phyloP scores from a whole-genome alignment of 2,797 vertebrate genomes.

The Chelon auratus region DNA sequence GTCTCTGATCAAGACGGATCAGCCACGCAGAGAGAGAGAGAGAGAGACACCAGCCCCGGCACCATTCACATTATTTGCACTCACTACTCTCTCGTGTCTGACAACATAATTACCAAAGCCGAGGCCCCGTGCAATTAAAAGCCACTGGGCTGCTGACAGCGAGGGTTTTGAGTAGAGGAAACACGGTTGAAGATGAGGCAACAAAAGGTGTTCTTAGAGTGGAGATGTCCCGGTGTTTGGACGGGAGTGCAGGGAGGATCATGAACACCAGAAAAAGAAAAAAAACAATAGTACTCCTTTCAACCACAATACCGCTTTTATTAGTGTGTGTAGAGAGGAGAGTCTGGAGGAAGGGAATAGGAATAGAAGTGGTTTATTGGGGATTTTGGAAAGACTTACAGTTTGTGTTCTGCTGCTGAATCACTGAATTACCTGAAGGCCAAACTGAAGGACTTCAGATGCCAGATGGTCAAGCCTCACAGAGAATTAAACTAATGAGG shows the following conservation, averaged over 20 bases:
- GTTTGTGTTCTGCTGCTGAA: neutral
- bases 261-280: neutral
- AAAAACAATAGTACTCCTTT: too few relatives aligned
- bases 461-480: slow-evolving; percentile 23
- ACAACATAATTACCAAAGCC: slow-evolving; percentile 79
- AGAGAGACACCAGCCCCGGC: slow-evolving; percentile 18
- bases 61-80: slow-evolving; percentile 61
- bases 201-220: slow-evolving; percentile 32
- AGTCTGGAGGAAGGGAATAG: neutral
- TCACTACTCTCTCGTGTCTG: slow-evolving; percentile 54
- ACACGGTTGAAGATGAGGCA: slow-evolving; percentile 39
- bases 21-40: slow-evolving; percentile 40
- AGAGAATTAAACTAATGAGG: slow-evolving; percentile 29
- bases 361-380: too few relatives aligned
- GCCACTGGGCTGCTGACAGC: slow-evolving; percentile 56
- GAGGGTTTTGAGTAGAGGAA: slow-evolving; percentile 27
- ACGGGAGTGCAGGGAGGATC: slow-evolving; percentile 1
- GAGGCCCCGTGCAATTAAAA: slow-evolving; percentile 76
- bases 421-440: slow-evolving; percentile 3
- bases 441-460: slow-evolving; percentile 25
- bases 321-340: too few relatives aligned
- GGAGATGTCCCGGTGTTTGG: neutral
- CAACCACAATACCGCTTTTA: too few relatives aligned
- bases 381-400: neutral
- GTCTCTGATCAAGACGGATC: slow-evolving; percentile 62